These are phyloP conservation scores for Xiphophorus couchianus DNA, from an alignment of 2,113 vertebrate genomes.

Conservation along the genomic window DNA sequence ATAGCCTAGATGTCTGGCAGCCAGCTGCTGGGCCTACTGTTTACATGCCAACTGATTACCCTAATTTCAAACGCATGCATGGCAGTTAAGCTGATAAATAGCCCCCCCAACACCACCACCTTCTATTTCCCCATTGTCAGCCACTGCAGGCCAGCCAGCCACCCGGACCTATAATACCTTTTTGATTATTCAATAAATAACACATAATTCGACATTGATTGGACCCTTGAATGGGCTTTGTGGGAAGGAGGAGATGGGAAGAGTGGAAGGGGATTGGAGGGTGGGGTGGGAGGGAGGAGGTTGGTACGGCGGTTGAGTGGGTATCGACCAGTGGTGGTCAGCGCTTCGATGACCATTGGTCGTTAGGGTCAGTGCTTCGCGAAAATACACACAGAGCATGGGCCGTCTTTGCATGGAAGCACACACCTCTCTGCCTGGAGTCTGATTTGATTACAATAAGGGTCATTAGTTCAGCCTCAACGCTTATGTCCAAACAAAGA, in stretches of 20 bases:
- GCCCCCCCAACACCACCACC: slow-evolving; percentile 41
- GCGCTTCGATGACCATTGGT: slow-evolving; percentile 75
- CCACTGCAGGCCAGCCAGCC: slow-evolving; percentile 71
- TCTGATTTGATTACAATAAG: slow-evolving; percentile 79
- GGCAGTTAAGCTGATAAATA: slow-evolving; percentile 82
- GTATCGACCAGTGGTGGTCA: slow-evolving; percentile 83
- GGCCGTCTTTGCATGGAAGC: slow-evolving; percentile 16
- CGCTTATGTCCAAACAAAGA: slow-evolving; percentile 78
- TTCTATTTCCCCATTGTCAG: slow-evolving; percentile 68
- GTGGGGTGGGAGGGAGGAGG: slow-evolving; percentile 29
- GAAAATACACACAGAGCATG: slow-evolving; percentile 27
- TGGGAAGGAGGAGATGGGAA: slow-evolving; percentile 39
- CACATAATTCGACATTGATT: slow-evolving; percentile 89
- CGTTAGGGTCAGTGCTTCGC: slow-evolving; percentile 69
- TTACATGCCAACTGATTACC: slow-evolving; percentile 92
- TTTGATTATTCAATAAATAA: slow-evolving; percentile 91
- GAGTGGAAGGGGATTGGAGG: slow-evolving; percentile 4
- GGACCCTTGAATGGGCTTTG: slow-evolving; percentile 76
- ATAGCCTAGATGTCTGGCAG: slow-evolving; percentile 77
- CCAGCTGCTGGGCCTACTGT: slow-evolving; percentile 88
- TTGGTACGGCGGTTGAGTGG: slow-evolving; percentile 46
- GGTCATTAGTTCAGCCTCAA: slow-evolving; percentile 75
- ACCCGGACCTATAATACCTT: slow-evolving; percentile 76
- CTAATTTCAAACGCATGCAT: slow-evolving; percentile 87
- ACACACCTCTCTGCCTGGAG: slow-evolving; percentile 36